Evolutionary conservation across 37 sponge, comb jelly and placozoan genomes (phyloP), one percentile per base, ranked within the genome.

Genomic region (Aphrocallistes beatrix): DNA sequence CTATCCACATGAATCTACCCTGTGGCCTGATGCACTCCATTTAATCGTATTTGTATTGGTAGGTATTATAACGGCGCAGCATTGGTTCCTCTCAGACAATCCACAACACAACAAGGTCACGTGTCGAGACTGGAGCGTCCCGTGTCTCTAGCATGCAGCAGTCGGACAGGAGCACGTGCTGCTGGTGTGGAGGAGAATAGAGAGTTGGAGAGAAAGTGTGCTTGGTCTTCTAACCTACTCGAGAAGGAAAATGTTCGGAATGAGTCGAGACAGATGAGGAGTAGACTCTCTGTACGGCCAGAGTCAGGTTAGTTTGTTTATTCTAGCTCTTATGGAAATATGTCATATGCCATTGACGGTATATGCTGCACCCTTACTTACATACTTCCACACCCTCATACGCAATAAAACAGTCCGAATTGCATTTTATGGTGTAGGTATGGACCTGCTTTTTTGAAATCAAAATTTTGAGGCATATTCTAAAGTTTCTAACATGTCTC

Each of bases 241-340:
- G 75, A 60, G 25, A 60, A 6, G 21, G 75, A 60, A 3, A 60
- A 19, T 60, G 75, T 60, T 19, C 10, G 75, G 75, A 60, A 60
- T 60, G 28, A 60, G 75, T 60, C 75, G 6, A 60, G 75, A 60
- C 75, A 60, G 75, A 60, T 60, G 75, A 60, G 75, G 34, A 60
- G 75, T 60, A 60, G 75, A 60, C 34, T 60, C 32, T 60, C 75
- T 13, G 34, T 60, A 3, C 8, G 75, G 8, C 75, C 75, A 25
- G 75, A 60, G 21, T 60, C 75, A 19, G 75, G 75, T 60, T 60
- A 60, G 75, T 60, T 21, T n/a, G n/a, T n/a, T n/a, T n/a, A n/a
- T n/a, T n/a, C n/a, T n/a, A n/a, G n/a, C n/a, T n/a, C n/a, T n/a
- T n/a, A n/a, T n/a, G n/a, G n/a, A n/a, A n/a, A n/a, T n/a, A n/a